A percentile compares a stretch with the other conserved stretches of the same genome.
Conservation (phyloP, 2,113 vertebrate species). For the Ictalurus furcatus region DNA sequence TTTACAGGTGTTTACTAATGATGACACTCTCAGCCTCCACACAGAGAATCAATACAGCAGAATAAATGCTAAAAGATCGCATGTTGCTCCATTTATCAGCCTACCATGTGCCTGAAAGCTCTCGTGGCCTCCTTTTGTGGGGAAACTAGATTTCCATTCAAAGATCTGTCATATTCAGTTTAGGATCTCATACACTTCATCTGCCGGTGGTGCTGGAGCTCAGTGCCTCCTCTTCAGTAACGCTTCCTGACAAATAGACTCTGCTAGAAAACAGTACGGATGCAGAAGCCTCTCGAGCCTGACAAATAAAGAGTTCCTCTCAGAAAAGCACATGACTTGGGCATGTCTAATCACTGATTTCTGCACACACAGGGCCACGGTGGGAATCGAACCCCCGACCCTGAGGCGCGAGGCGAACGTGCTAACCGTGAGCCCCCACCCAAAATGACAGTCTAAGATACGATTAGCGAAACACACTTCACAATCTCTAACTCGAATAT, state of each 20-base stretch:
- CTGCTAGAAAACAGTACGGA: not conserved
- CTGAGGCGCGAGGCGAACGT: no score
- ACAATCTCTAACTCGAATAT: not conserved
- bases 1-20: not conserved
- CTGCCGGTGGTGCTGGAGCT: not conserved
- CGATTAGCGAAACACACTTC: not conserved
- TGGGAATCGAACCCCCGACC: no score
- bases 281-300: no score
- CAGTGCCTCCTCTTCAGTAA: not conserved
- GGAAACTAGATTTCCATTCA: conserved; percentile 20
- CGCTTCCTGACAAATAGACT: conserved; percentile 5
- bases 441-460: not conserved
- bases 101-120: not conserved
- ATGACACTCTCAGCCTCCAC: not conserved
- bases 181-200: conserved; percentile 19
- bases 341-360: not conserved
- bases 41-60: not conserved
- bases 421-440: no score
- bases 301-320: no score
- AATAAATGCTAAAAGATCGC: not conserved
- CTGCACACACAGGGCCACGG: not conserved
- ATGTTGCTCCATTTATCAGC: conserved; percentile 25
- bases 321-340: not conserved
- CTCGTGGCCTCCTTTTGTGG: not conserved
- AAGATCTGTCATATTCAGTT: conserved; percentile 25